phyloP scores from a whole-genome alignment of 2,113 vertebrate genomes.

The Caranx ignobilis region DNA sequence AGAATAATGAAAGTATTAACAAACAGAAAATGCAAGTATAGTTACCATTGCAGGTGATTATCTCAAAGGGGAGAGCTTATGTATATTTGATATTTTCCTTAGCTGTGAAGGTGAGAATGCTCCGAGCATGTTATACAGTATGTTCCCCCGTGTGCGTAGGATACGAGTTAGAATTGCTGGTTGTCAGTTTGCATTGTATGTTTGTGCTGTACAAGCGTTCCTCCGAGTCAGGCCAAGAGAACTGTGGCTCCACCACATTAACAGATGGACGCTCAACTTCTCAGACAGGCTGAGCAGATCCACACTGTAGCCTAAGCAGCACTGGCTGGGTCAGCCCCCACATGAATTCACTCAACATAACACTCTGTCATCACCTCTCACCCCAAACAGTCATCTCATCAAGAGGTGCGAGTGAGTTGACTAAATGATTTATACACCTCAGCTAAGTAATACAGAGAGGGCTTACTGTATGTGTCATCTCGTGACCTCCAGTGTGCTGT shows the following conservation, averaged over 20 bases:
- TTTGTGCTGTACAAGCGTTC: background rate
- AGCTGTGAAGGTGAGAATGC: background rate
- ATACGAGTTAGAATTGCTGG: background rate
- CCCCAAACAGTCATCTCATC: constrained; percentile 39
- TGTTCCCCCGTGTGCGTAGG: background rate
- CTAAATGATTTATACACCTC: constrained; percentile 4
- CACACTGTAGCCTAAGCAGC: constrained; percentile 31
- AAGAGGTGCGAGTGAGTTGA: background rate
- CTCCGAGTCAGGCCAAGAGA: constrained; percentile 22
- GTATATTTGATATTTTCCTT: background rate
- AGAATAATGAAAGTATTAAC: background rate
- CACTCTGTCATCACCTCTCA: constrained; percentile 38
- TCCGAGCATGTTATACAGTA: background rate
- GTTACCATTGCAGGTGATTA: background rate
- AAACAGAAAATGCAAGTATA: background rate
- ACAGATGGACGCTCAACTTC: constrained; percentile 63
- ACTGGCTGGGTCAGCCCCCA: constrained; percentile 60
- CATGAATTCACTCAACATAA: constrained; percentile 39
- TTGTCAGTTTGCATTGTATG: background rate
- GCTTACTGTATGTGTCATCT: background rate
- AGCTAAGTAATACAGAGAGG: background rate
- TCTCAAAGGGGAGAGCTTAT: background rate
- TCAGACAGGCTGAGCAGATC: constrained; percentile 45
- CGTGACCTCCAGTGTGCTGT: background rate
- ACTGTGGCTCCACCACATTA: constrained; percentile 34